A percentile compares a stretch with the other conserved stretches of the same genome.
Evolutionary conservation across 2,797 vertebrate species (phyloP).

Genomic region (Hephaestus fuliginosus): DNA sequence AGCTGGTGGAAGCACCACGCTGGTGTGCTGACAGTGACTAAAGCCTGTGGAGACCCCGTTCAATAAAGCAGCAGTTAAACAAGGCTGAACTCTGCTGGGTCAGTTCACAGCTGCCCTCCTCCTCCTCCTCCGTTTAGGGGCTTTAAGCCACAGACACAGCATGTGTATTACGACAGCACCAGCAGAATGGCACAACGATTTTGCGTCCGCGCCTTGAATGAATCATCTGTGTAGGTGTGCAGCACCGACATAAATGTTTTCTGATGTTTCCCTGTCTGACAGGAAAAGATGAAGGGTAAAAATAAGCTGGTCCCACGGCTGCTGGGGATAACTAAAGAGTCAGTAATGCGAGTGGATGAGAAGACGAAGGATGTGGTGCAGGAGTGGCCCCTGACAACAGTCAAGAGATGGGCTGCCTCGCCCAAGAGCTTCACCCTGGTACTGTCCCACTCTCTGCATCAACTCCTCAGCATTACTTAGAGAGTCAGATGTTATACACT

Average conservation of each 20-base stretch:
- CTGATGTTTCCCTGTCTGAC: slow-evolving; percentile 62
- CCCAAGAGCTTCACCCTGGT: slow-evolving; percentile 99
- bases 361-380: slow-evolving; percentile 98
- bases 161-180: slow-evolving; percentile 37
- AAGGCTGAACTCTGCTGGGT: slow-evolving; percentile 74
- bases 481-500: slow-evolving; percentile 15
- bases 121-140: slow-evolving; percentile 42
- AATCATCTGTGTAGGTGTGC: slow-evolving; percentile 77
- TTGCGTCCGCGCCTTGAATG: slow-evolving; percentile 46
- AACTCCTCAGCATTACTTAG: slow-evolving; percentile 13
- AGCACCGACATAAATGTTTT: slow-evolving; percentile 48
- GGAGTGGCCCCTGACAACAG: slow-evolving; percentile 97
- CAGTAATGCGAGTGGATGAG: slow-evolving; percentile 98
- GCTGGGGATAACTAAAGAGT: slow-evolving; percentile 98
- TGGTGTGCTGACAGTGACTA: slow-evolving; percentile 71
- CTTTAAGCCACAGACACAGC: slow-evolving; percentile 41
- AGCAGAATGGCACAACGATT: slow-evolving; percentile 29
- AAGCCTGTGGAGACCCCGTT: slow-evolving; percentile 76
- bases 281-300: slow-evolving; percentile 99
- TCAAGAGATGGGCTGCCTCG: slow-evolving; percentile 99
- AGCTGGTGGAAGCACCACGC: slow-evolving; percentile 60
- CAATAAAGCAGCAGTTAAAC: slow-evolving; percentile 81
- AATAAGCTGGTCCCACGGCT: slow-evolving; percentile 97
- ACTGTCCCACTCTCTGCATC: slow-evolving; percentile 60
- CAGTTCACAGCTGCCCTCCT: slow-evolving; percentile 63